Conservation (phyloP, 64 coral and sea anemone species). For the Trachythela sp. region DNA sequence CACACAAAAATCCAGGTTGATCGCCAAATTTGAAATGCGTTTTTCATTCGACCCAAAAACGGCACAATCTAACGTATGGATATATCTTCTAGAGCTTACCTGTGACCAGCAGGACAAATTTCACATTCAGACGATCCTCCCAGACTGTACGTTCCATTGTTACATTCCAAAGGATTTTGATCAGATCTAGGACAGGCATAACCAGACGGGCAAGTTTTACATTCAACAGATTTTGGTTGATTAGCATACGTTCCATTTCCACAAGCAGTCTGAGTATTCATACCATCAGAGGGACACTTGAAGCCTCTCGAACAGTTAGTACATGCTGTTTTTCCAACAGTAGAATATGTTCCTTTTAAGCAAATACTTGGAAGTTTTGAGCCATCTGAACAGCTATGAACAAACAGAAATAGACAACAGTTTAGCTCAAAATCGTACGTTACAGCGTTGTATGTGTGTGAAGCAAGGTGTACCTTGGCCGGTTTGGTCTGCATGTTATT, state of each 20-base stretch:
- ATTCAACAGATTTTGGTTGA: not conserved
- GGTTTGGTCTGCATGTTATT: not conserved
- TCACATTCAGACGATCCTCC: not conserved
- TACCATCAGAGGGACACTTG: not conserved
- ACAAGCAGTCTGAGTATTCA: not conserved
- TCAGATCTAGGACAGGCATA: not conserved
- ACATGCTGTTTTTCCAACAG: not conserved
- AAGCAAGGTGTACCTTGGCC: no score
- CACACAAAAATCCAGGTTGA: no score
- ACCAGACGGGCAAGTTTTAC: not conserved
- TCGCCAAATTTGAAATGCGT: no score
- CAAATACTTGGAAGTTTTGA: not conserved
- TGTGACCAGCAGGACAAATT: not conserved
- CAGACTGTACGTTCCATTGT: not conserved
- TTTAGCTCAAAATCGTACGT: no score
- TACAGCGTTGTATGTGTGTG: no score
- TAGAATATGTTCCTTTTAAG: not conserved
- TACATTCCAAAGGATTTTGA: not conserved
- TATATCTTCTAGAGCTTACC: no score
- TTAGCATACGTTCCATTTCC: not conserved
- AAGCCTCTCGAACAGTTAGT: not conserved
- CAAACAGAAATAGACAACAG: not conserved
- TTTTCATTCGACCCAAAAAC: no score
- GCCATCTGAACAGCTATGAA: not conserved
- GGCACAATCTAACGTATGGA: no score